phyloP scores from a whole-genome alignment of 2,797 vertebrate genomes.

The Melanotaenia trifasciata region DNA sequence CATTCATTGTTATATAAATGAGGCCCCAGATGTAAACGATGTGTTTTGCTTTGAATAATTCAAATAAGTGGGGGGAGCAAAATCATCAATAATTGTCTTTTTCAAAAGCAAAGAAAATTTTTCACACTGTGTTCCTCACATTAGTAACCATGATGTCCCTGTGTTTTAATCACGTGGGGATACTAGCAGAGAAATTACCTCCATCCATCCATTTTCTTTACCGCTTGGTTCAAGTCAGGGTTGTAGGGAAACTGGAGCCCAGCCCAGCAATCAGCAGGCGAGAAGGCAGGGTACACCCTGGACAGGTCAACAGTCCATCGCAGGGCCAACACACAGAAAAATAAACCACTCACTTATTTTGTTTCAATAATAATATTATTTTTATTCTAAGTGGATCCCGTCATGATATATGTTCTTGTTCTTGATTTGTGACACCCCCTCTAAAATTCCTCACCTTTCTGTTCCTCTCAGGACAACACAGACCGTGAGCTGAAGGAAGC shows the following conservation, averaged over 20 bases:
- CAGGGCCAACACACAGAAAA: too few relatives aligned
- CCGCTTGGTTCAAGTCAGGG: too few relatives aligned
- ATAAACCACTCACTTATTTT: too few relatives aligned
- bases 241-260: too few relatives aligned
- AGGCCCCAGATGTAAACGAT: background rate
- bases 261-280: too few relatives aligned
- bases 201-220: too few relatives aligned
- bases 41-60: background rate
- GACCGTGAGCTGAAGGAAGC: conserved; percentile 91
- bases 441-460: background rate
- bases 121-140: background rate
- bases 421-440: background rate
- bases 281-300: too few relatives aligned
- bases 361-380: too few relatives aligned
- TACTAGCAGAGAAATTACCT: background rate
- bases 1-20: too few relatives aligned
- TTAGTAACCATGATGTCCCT: background rate
- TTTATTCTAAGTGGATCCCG: background rate
- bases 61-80: background rate
- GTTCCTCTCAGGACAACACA: conserved; percentile 87
- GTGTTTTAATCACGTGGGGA: background rate
- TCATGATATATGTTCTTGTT: background rate
- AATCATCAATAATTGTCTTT: background rate
- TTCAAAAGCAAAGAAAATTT: background rate
- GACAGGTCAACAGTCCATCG: too few relatives aligned